phyloP scores from a whole-genome alignment of 2,888 invertebrate genomes.

The Clunio marinus region DNA sequence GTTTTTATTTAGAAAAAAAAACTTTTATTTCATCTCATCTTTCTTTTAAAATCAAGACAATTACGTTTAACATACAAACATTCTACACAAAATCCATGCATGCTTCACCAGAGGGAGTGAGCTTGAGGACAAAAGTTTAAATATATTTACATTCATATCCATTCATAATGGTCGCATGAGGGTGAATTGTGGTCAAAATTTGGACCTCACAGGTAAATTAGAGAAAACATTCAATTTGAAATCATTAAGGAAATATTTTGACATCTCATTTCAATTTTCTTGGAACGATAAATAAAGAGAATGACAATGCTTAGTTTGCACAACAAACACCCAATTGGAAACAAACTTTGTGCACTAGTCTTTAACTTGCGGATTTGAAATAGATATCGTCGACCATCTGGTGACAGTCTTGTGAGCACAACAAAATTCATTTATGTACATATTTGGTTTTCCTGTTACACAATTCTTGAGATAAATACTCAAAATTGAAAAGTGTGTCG shows the following conservation, averaged over 20 bases:
- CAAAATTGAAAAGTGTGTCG: constrained; percentile 6
- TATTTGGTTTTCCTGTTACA: background rate
- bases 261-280: constrained; percentile 36
- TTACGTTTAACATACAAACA: background rate
- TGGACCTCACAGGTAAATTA: constrained; percentile 39
- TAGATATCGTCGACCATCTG: constrained; percentile 19
- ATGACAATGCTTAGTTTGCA: constrained; percentile 4
- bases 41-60: background rate
- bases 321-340: no score
- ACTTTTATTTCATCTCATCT: no score
- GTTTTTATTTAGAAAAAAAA: no score
- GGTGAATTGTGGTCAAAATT: constrained; percentile 28
- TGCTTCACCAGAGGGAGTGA: constrained; percentile 27
- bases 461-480: no score
- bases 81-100: background rate
- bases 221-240: constrained; percentile 6
- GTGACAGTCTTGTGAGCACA: background rate
- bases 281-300: constrained; percentile 21
- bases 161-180: constrained; percentile 14
- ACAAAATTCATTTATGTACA: constrained; percentile 1
- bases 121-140: constrained; percentile 11
- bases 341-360: background rate
- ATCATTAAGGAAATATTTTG: constrained; percentile 38
- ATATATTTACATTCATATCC: constrained; percentile 17
- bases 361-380: constrained; percentile 9